These are phyloP conservation scores for Chelidonichthys spinosus DNA, from an alignment of 2,797 vertebrate species.

Conservation along the genomic window DNA sequence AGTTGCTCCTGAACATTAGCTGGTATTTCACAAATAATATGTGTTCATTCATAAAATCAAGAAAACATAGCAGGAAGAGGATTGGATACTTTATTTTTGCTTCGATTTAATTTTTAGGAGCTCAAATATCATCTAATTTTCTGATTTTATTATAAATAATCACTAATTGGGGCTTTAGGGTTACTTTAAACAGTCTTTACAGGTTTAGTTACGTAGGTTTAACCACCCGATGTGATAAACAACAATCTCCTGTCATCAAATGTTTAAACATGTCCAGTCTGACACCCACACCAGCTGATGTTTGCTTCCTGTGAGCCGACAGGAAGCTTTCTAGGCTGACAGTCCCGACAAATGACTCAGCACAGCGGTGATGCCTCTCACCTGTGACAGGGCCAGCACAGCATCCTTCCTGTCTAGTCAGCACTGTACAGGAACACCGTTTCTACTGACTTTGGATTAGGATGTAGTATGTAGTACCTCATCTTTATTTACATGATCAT, in stretches of 20 bases:
- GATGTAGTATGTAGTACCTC: slow-evolving; percentile 2
- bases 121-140: background rate
- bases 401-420: slow-evolving; percentile 31
- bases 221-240: background rate
- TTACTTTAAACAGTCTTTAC: background rate
- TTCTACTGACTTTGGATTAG: slow-evolving; percentile 16
- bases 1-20: slow-evolving; percentile 1
- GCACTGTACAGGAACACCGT: slow-evolving; percentile 14
- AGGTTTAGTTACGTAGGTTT: background rate
- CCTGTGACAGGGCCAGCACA: slow-evolving; percentile 37
- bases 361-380: slow-evolving; percentile 52
- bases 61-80: background rate
- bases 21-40: background rate
- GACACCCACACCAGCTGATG: slow-evolving; percentile 39
- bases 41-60: slow-evolving; percentile 11
- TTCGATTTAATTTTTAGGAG: background rate
- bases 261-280: background rate
- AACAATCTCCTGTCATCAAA: slow-evolving; percentile 2
- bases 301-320: slow-evolving; percentile 51
- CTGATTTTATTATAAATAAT: background rate
- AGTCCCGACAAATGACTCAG: slow-evolving; percentile 65
- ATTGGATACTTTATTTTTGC: background rate
- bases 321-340: slow-evolving; percentile 24
- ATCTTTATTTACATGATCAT: background rate
- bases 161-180: background rate